Conservation (phyloP, 2,113 vertebrate genomes). For the Pardalotus punctatus region DNA sequence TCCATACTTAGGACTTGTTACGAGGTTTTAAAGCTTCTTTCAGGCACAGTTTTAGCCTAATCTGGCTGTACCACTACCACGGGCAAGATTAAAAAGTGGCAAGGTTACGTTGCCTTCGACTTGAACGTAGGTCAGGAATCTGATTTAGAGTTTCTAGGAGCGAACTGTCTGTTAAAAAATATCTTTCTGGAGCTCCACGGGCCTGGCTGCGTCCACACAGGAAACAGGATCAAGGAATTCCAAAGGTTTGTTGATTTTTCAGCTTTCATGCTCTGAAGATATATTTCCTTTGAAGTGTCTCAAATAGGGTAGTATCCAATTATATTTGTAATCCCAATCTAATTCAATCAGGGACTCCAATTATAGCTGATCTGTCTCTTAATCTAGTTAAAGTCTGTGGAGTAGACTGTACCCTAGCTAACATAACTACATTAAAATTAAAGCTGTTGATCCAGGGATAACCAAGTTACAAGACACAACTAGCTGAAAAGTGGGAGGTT, state of each 20-base stretch:
- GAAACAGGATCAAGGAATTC: slow-evolving; percentile 32
- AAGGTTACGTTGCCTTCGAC: neutral
- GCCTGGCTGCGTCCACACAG: neutral
- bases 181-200: neutral
- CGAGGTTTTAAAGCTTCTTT: slow-evolving; percentile 3
- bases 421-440: slow-evolving; percentile 12
- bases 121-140: neutral
- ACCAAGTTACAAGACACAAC: neutral
- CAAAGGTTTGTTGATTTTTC: slow-evolving; percentile 47
- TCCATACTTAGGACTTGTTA: slow-evolving; percentile 4
- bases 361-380: slow-evolving; percentile 42
- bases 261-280: slow-evolving; percentile 32
- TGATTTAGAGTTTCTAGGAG: neutral
- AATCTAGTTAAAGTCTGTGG: slow-evolving; percentile 51
- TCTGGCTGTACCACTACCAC: neutral
- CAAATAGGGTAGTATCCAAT: slow-evolving; percentile 48
- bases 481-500: neutral
- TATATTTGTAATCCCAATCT: slow-evolving; percentile 60
- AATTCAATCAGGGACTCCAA: slow-evolving; percentile 54
- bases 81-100: neutral
- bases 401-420: neutral
- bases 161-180: neutral
- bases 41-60: slow-evolving; percentile 6
- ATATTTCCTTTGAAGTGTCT: slow-evolving; percentile 44
- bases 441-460: slow-evolving; percentile 25